Evolutionary conservation across 2,797 vertebrate genomes (phyloP), one percentile per base, ranked within the genome.

Genomic region (Gephyroberyx darwinii): DNA sequence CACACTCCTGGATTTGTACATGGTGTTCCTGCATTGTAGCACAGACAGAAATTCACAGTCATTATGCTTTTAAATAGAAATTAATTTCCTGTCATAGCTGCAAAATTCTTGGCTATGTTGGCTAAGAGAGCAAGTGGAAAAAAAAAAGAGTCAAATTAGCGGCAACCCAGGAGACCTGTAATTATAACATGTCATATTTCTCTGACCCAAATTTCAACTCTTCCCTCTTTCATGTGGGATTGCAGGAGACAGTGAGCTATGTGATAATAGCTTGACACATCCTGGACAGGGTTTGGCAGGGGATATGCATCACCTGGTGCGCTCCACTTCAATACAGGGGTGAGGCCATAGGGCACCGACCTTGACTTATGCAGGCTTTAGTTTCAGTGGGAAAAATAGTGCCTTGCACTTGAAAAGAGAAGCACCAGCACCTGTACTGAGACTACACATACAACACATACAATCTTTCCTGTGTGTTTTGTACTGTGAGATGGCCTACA

Each of bases 171-270:
- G 45, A 61, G 53, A 56, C 51, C 43, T 65, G 68, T 77, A 81
- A 84, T 77, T 72, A 70, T 79, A 84, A 75, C 74, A 56, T 71
- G 71, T 75, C 31, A 69, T 80, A 81, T 78, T 81, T 79, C 57
- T 73, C 41, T 85, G 72, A 77, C 78, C 77, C 65, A 76, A 61
- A 82, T 80, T 77, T 74, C 52, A 58, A 55, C 55, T 67, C 51
- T 37, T 70, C n/a, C 26, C 45, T 71, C 74, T 84, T 86, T 87
- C 71, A 87, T 84, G 74, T 75, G 47, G 39, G 69, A 78, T 41
- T 10, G 45, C 43, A 13, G 13, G 47, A 41, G 65, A 50, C 65
- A 74, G 71, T 74, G 77, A 81, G 80, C 37, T 74, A 82, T 85
- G 77, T 78, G 30, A 67, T 51, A 71, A 75, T 51, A 65, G 53